Base-by-base conservation (phyloP, 2,113 vertebrate species). In the Antidorcas marsupialis region DNA sequence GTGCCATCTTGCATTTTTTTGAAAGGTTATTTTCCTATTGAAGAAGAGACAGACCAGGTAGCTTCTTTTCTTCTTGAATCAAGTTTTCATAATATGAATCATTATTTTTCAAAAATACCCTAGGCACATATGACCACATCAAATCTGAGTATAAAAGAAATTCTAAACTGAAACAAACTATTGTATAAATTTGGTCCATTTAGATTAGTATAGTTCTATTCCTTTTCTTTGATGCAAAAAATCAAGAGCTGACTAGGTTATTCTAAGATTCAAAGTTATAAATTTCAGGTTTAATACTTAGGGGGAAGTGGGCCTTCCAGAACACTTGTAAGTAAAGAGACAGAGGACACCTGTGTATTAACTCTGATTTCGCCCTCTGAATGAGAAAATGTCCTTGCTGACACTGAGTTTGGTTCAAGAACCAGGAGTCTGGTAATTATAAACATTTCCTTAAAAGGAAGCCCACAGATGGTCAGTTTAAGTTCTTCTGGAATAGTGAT, bases 381-480 rank as follows among this genome's bases (percentile, higher is more conserved):
- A 96, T 74, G 64, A 97, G 64, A 94, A 96, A 87, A 17, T 83
- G 67, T 97, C 89, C 83, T 94, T 93, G 79, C 67, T 91, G 71
- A 95, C 1, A 9, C 86, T 52, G 57, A 96, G 79, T 82, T 82
- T 94, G 93, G 83, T 96, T 96, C 87, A 97, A 97, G 43, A 92
- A 97, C 57, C 84, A 97, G 88, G 28, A 55, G 95, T 90, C 87
- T 97, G 83, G 59, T 97, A 91, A 98, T 94, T 97, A 97, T 97
- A 98, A 98, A 97, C 89, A 98, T 97, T 98, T 52, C 97, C 97
- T 96, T 97, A 98, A 97, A 97, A 97, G 96, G 96, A 95, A 86
- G 50, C 25, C 76, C 82, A 96, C 27, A 87, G 86, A 94, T 91
- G 81, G 94, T 96, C 95, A 97, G 93, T 95, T 97, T 59, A 96